Base-by-base conservation (phyloP, 2,888 invertebrate species). In the Coenonympha glycerion region DNA sequence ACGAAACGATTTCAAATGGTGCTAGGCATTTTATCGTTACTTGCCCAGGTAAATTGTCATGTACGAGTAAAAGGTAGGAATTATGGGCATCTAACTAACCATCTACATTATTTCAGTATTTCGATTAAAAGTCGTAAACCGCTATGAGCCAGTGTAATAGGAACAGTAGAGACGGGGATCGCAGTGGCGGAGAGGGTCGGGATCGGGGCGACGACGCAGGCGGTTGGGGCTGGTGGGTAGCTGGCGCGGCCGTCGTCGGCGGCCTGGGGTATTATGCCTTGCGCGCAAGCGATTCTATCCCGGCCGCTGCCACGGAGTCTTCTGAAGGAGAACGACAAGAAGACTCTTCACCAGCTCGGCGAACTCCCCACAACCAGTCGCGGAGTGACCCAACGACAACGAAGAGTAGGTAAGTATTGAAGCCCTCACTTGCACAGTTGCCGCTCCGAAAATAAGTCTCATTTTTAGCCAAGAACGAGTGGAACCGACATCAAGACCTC, bases 171-270 rank as follows among this genome's bases (percentile, higher is more conserved):
- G n/a, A n/a, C n/a, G n/a, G n/a, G n/a, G n/a, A n/a, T n/a, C n/a
- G n/a, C n/a, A 19, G 11, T n/a, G n/a, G 36, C 28, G 16, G 34
- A 22, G 26, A 40, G 26, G 21, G 34, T n/a, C n/a, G 28, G 13
- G 24, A 41, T 33, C 34, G 28, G 1, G 16, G 33, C 9, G 30
- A 13, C 3, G 41, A 51, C 1, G 31, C 5, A 15, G 34, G 42
- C 15, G 21, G 33, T 19, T 54, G 51, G 52, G 41, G 36, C 8
- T 53, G 52, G 55, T 41, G 49, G n/a, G 55, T 42, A 0, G 60
- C 52, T 2, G 48, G n/a, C n/a, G 34, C 11, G 11, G 36, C 36
- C 11, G n/a, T 19, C 1, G 19, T 11, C 2, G 33, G 33, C 15
- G 6, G 19, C 9, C 36, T 36, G 11, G 36, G 19, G 11, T 36